These are phyloP conservation scores for Probaryconus sp. DNA, from an alignment of 1,140 invertebrate genomes.

Conservation along the genomic window DNA sequence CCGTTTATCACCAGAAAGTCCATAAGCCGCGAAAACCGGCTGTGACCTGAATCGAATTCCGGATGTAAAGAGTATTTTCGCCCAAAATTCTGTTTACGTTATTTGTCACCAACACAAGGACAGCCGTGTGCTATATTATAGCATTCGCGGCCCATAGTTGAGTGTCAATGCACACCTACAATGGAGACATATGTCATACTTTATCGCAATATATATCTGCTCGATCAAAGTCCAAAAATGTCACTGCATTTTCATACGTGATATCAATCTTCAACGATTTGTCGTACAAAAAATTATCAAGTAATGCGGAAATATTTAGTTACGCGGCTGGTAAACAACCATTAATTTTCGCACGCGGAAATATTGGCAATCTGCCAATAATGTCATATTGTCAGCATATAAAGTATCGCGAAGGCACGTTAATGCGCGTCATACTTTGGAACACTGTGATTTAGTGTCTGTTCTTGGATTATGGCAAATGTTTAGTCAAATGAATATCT, in stretches of 20 bases:
- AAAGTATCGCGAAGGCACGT: too few species aligned
- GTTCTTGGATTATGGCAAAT: too few species aligned
- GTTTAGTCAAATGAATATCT: too few species aligned
- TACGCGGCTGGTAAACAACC: too few species aligned
- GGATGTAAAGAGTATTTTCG: slow-evolving; percentile 51
- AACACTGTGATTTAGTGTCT: too few species aligned
- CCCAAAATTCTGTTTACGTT: slow-evolving; percentile 56
- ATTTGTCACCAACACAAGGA: slow-evolving; percentile 43
- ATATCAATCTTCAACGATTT: neutral
- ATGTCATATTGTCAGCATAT: too few species aligned
- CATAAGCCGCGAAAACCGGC: slow-evolving; percentile 55
- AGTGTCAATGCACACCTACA: slow-evolving; percentile 6
- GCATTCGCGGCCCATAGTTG: slow-evolving; percentile 22
- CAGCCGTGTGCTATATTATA: too few species aligned
- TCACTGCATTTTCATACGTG: neutral
- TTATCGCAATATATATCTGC: slow-evolving; percentile 15
- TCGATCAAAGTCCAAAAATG: slow-evolving; percentile 20
- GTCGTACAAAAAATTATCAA: too few species aligned
- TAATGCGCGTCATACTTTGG: too few species aligned
- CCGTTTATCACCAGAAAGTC: slow-evolving; percentile 54
- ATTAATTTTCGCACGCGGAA: too few species aligned
- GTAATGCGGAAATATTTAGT: too few species aligned
- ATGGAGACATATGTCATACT: slow-evolving; percentile 28
- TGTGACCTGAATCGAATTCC: slow-evolving; percentile 54
- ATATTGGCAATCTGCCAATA: too few species aligned